phyloP scores from a whole-genome alignment of 2,113 vertebrate genomes.

The Gallinago media region DNA sequence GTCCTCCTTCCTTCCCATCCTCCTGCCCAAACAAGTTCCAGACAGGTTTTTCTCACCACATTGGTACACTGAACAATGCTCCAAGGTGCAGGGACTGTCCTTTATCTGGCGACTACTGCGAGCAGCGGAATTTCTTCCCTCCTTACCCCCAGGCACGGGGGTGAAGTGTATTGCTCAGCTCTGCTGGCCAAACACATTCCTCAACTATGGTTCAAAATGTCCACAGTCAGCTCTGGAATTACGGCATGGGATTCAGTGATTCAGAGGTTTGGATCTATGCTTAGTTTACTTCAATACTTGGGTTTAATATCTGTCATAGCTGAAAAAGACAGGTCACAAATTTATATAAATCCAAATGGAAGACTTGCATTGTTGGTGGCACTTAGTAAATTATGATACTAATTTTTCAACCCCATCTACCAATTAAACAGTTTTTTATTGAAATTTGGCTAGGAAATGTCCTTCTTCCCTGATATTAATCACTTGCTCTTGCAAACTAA shows the following conservation, averaged over 20 bases:
- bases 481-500: background rate
- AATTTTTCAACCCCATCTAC: background rate
- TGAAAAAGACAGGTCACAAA: background rate
- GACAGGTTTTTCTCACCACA: background rate
- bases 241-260: background rate
- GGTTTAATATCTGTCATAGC: background rate
- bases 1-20: background rate
- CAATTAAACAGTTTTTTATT: background rate
- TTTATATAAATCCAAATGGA: background rate
- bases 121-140: background rate
- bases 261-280: background rate
- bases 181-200: background rate
- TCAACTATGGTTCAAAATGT: background rate
- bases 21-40: background rate
- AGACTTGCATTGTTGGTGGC: background rate
- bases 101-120: background rate
- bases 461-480: background rate
- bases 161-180: background rate
- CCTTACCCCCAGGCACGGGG: background rate
- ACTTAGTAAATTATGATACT: background rate
- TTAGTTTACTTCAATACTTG: background rate
- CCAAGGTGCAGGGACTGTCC: background rate
- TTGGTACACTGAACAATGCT: background rate
- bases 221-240: background rate
- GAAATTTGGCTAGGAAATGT: background rate